phyloP scores from a whole-genome alignment of 2,797 vertebrate genomes.

The Molossus alvarezi region DNA sequence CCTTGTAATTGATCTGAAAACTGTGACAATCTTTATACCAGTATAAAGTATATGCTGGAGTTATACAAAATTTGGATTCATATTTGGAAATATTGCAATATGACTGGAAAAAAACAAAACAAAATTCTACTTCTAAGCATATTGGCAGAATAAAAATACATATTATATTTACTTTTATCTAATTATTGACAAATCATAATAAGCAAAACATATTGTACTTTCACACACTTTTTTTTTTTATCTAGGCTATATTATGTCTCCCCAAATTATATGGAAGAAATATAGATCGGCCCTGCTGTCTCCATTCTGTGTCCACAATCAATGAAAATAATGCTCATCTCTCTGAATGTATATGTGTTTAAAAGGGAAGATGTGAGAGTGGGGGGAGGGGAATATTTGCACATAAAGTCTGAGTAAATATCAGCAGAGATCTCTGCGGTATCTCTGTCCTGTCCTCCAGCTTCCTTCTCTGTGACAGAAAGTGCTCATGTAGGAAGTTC shows the following conservation, averaged over 20 bases:
- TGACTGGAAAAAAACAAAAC: not conserved
- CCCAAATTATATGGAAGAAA: not conserved
- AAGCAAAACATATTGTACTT: not conserved
- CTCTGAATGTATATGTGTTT: conserved; percentile 69
- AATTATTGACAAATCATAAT: not conserved
- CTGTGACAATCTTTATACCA: conserved; percentile 1
- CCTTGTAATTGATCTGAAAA: conserved; percentile 48
- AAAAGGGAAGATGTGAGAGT: not conserved
- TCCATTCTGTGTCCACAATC: conserved; percentile 80
- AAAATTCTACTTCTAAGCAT: conserved; percentile 41
- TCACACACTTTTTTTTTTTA: not conserved
- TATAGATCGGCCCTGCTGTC: conserved; percentile 77
- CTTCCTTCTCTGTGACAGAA: not conserved
- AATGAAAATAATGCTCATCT: conserved; percentile 78
- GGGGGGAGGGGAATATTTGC: conserved; percentile 29
- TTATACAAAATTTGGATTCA: not conserved
- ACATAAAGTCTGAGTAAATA: conserved; percentile 72
- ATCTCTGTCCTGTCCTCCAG: conserved; percentile 63
- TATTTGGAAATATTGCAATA: conserved; percentile 1
- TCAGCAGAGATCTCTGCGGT: conserved; percentile 70
- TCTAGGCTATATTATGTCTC: not conserved
- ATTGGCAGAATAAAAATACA: conserved; percentile 13
- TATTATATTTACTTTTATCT: not conserved
- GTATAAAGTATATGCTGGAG: not conserved
- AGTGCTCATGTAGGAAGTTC: conserved; percentile 72